Evolutionary conservation across 1,140 invertebrate genomes (phyloP).

Genomic region (Anadara kagoshimensis): DNA sequence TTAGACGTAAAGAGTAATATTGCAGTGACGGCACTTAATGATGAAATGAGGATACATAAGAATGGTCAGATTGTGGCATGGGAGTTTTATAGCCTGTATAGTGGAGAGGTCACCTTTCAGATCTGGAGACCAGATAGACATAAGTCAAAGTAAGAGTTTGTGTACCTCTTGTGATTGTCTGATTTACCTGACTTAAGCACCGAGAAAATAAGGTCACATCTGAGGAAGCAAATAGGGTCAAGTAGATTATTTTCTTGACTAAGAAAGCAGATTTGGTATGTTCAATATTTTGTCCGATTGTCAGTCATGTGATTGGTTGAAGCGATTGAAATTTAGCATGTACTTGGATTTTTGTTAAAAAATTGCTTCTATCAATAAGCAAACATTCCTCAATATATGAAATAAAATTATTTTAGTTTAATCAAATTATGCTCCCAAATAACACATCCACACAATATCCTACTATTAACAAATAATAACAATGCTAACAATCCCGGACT

Average conservation of each 20-base stretch:
- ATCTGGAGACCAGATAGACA: conserved; percentile 22
- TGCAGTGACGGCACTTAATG: conserved; percentile 22
- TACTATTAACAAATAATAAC: no score
- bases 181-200: background rate
- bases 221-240: background rate
- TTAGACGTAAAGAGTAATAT: background rate
- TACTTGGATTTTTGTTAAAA: no score
- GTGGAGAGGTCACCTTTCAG: conserved; percentile 27
- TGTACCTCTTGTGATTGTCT: background rate
- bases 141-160: background rate
- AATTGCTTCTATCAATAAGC: no score
- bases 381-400: no score
- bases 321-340: background rate
- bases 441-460: no score
- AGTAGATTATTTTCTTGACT: background rate
- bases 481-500: no score
- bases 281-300: background rate
- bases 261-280: background rate
- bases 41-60: conserved; percentile 23
- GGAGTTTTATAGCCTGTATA: conserved; percentile 33
- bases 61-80: conserved; percentile 19
- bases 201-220: background rate
- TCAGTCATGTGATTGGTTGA: background rate
- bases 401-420: no score
- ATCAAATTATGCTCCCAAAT: no score